Evolutionary conservation across 2,888 invertebrate species (phyloP).

Genomic region (Caenorhabditis imperialis): DNA sequence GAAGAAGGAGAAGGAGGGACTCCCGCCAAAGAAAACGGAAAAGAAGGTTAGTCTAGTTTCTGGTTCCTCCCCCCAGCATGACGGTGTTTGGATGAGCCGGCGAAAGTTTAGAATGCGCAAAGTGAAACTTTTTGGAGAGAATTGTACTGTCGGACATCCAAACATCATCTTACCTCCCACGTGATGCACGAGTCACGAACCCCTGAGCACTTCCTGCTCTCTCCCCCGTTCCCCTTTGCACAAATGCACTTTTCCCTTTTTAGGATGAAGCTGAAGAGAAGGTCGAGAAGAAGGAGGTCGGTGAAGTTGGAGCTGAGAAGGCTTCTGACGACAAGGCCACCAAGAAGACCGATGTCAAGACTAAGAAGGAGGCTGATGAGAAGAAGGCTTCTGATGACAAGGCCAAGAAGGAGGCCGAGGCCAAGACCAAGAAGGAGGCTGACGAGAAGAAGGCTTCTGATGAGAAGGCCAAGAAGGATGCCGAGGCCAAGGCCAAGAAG

Average conservation of each 20-base stretch:
- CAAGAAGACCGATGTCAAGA: conserved; percentile 11
- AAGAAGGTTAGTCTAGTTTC: conserved; percentile 38
- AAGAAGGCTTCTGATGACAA: conserved; percentile 17
- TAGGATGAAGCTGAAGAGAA: conserved; percentile 42
- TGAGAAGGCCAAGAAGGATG: conserved; percentile 26
- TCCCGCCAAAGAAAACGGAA: conserved; percentile 50
- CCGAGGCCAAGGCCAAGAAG: too few species aligned
- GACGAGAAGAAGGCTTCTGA: conserved; percentile 14
- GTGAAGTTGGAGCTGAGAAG: conserved; percentile 23
- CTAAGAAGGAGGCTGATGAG: conserved; percentile 15
- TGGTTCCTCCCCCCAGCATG: conserved; percentile 15
- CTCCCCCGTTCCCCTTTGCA: conserved; percentile 10
- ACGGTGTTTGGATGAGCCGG: conserved; percentile 3
- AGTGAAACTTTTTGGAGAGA: conserved; percentile 4
- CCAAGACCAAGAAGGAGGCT: conserved; percentile 25
- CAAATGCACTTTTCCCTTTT: conserved; percentile 52
- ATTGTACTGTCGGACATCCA: background rate
- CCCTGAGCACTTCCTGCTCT: conserved; percentile 46
- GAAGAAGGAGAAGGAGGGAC: conserved; percentile 50
- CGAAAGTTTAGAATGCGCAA: conserved; percentile 3
- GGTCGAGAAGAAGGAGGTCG: conserved; percentile 42
- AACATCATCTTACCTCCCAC: conserved; percentile 12
- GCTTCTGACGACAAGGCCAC: conserved; percentile 23
- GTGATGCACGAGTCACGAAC: conserved; percentile 49
- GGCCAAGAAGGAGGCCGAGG: conserved; percentile 27